These are phyloP conservation scores for Cremastinae sp. DNA, from an alignment of 2,888 invertebrate species.

Conservation along the genomic window DNA sequence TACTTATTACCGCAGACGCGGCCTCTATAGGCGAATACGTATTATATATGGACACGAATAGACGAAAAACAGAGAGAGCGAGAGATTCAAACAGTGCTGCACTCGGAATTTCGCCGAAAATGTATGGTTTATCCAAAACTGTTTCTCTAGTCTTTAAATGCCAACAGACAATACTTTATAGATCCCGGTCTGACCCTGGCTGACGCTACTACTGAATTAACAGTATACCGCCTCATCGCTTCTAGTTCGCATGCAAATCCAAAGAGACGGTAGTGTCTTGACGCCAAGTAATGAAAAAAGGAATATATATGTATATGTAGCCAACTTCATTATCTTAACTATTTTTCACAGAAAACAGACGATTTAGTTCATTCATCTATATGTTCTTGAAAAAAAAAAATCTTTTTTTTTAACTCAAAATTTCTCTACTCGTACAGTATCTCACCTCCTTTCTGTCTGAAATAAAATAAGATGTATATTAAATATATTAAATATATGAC, in stretches of 20 bases:
- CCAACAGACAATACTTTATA: constrained; percentile 48
- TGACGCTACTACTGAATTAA: constrained; percentile 41
- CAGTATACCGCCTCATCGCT: background rate
- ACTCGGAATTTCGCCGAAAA: constrained; percentile 41
- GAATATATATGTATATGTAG: too few relatives aligned
- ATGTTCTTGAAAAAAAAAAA: too few relatives aligned
- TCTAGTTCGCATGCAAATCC: background rate
- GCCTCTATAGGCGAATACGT: constrained; percentile 13
- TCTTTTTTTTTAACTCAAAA: too few relatives aligned
- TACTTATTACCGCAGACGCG: constrained; percentile 52
- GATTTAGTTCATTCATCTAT: too few relatives aligned
- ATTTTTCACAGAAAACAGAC: too few relatives aligned
- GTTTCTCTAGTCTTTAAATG: constrained; percentile 30
- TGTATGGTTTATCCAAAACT: constrained; percentile 45
- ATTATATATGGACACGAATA: constrained; percentile 50
- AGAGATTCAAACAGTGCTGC: constrained; percentile 27
- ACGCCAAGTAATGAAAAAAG: too few relatives aligned
- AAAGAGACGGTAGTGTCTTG: too few relatives aligned
- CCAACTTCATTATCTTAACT: too few relatives aligned
- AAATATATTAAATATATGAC: too few relatives aligned
- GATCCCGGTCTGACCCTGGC: constrained; percentile 47
- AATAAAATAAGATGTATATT: too few relatives aligned
- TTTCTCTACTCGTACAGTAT: too few relatives aligned
- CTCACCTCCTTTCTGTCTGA: too few relatives aligned
- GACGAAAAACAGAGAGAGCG: constrained; percentile 29